Evolutionary conservation across 2,797 vertebrate species (phyloP).

Genomic region (Sparus aurata): DNA sequence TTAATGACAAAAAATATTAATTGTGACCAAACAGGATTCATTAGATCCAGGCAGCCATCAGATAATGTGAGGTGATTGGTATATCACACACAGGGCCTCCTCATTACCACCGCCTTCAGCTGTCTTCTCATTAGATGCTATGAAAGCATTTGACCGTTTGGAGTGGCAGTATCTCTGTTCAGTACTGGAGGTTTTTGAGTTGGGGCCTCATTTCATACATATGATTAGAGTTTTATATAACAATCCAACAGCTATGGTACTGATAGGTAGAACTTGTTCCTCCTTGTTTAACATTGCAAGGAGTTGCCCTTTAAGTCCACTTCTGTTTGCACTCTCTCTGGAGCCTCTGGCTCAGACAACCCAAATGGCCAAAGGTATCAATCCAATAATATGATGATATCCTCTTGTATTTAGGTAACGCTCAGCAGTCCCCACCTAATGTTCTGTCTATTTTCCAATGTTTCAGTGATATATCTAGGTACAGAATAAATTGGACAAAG

Average conservation of each 20-base stretch:
- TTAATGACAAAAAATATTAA: no score
- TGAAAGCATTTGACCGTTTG: background rate
- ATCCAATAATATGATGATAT: background rate
- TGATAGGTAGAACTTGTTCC: background rate
- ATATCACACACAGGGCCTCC: background rate
- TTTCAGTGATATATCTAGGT: background rate
- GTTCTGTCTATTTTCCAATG: background rate
- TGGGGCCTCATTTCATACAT: background rate
- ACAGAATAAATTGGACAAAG: background rate
- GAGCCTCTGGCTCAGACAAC: background rate
- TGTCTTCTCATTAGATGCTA: background rate
- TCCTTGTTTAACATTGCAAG: background rate
- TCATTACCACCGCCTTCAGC: background rate
- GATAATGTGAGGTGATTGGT: background rate
- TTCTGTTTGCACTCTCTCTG: background rate
- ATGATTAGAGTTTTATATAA: no score
- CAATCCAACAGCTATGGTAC: background rate
- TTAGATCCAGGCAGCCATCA: background rate
- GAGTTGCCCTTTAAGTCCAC: background rate
- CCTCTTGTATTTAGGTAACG: background rate
- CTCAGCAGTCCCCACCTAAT: background rate
- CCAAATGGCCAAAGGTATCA: background rate
- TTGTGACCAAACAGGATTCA: background rate
- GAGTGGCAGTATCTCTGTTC: background rate
- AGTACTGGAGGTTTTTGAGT: background rate